Conservation (phyloP, 2,888 invertebrate species). For the Pammene fasciana region DNA sequence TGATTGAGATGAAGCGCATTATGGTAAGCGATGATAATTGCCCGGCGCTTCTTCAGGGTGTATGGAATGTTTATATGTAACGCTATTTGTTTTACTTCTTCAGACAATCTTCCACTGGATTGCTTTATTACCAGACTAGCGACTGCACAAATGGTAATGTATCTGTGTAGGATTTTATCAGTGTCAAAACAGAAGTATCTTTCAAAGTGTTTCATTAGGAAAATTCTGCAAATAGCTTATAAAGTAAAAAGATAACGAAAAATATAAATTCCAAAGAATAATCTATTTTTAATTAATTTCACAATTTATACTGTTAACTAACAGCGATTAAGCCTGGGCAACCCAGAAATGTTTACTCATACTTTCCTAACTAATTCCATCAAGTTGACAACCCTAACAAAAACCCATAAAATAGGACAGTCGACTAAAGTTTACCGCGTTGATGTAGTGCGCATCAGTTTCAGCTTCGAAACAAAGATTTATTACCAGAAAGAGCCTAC, state of each 20-base stretch:
- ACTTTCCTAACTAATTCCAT: neutral
- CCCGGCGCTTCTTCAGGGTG: constrained; percentile 33
- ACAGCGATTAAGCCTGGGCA: too few relatives aligned
- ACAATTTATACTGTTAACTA: too few relatives aligned
- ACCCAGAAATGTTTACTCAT: neutral
- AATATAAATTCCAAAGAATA: too few relatives aligned
- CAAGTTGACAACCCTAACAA: neutral
- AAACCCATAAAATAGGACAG: constrained; percentile 9
- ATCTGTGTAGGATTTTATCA: too few relatives aligned
- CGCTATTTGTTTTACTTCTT: constrained; percentile 24
- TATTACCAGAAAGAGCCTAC: constrained; percentile 48
- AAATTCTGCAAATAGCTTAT: too few relatives aligned
- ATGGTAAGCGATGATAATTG: neutral
- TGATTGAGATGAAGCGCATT: neutral
- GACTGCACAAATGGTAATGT: too few relatives aligned
- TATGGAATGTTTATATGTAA: constrained; percentile 21
- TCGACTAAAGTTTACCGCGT: constrained; percentile 58
- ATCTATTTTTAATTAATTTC: too few relatives aligned
- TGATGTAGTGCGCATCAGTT: constrained; percentile 71
- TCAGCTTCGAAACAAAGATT: constrained; percentile 67
- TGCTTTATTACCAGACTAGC: constrained; percentile 1
- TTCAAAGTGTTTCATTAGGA: too few relatives aligned
- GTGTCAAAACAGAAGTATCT: too few relatives aligned
- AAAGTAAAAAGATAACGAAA: too few relatives aligned
- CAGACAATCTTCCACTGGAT: constrained; percentile 4